A percentile compares a stretch with the other conserved stretches of the same genome.
These are phyloP conservation scores for Rhodeus uyekii DNA, from an alignment of 2,797 vertebrate species.

Conservation along the genomic window DNA sequence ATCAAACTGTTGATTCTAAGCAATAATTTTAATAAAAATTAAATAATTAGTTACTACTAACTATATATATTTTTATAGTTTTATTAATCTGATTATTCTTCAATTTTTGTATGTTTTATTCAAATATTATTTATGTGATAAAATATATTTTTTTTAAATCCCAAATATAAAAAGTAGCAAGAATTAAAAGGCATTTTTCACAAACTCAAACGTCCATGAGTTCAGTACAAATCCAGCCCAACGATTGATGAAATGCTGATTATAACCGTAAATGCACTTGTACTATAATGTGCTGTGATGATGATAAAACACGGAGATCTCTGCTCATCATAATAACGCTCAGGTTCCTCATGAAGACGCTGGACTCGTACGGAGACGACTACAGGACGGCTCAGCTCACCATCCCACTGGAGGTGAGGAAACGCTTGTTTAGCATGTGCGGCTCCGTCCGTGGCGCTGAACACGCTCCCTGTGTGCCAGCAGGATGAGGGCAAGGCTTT, in stretches of 20 bases:
- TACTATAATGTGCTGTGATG: too few relatives aligned
- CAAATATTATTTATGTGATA: too few relatives aligned
- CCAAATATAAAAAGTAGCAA: not conserved
- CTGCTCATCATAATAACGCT: not conserved
- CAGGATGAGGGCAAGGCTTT: conserved; percentile 74
- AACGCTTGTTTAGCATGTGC: not conserved
- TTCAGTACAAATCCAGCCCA: not conserved
- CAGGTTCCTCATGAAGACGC: conserved; percentile 90
- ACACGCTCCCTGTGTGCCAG: not conserved
- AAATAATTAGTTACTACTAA: too few relatives aligned
- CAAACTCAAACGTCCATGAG: not conserved
- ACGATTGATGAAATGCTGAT: not conserved
- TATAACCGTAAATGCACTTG: not conserved
- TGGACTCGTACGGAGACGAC: conserved; percentile 87
- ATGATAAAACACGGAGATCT: too few relatives aligned
- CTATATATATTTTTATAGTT: not conserved
- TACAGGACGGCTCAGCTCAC: conserved; percentile 87
- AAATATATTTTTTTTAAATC: too few relatives aligned
- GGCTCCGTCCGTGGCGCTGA: too few relatives aligned
- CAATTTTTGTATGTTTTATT: too few relatives aligned
- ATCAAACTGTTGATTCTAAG: not conserved
- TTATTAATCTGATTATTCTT: not conserved
- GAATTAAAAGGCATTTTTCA: not conserved
- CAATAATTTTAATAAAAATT: too few relatives aligned
- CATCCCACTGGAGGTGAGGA: conserved; percentile 83